These are phyloP conservation scores for Triplophysa tibetana DNA, from an alignment of 2,113 vertebrate genomes.

Conservation along the genomic window DNA sequence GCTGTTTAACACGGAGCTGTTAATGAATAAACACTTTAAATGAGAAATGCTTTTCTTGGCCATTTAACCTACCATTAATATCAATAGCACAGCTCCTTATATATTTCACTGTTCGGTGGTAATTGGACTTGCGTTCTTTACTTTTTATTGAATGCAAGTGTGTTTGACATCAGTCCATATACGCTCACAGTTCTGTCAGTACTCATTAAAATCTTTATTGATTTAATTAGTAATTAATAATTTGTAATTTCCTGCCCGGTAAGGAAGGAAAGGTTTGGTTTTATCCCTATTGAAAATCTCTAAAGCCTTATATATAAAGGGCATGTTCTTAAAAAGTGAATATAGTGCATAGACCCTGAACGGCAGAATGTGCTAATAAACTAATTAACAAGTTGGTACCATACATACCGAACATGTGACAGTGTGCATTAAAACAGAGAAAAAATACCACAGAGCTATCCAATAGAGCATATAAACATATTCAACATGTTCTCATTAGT, in stretches of 20 bases:
- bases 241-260: too few relatives aligned
- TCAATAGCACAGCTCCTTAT: not conserved
- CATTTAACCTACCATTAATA: conserved; percentile 3
- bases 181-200: not conserved
- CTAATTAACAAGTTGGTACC: not conserved
- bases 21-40: not conserved
- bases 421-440: not conserved
- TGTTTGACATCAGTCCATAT: conserved; percentile 5
- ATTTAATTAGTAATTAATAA: conserved; percentile 3
- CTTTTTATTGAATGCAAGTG: not conserved
- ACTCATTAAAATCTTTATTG: not conserved
- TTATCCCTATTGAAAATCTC: not conserved
- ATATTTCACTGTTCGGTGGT: not conserved
- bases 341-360: too few relatives aligned
- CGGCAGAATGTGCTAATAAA: not conserved
- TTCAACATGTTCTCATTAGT: not conserved
- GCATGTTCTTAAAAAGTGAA: too few relatives aligned
- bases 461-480: not conserved
- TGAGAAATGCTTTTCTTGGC: not conserved
- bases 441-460: not conserved
- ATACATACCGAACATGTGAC: not conserved
- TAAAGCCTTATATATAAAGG: too few relatives aligned
- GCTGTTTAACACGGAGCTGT: not conserved
- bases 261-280: conserved; percentile 1
- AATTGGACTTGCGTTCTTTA: not conserved